These are phyloP conservation scores for Tenodera sinensis DNA, from an alignment of 2,888 invertebrate genomes.

Conservation along the genomic window DNA sequence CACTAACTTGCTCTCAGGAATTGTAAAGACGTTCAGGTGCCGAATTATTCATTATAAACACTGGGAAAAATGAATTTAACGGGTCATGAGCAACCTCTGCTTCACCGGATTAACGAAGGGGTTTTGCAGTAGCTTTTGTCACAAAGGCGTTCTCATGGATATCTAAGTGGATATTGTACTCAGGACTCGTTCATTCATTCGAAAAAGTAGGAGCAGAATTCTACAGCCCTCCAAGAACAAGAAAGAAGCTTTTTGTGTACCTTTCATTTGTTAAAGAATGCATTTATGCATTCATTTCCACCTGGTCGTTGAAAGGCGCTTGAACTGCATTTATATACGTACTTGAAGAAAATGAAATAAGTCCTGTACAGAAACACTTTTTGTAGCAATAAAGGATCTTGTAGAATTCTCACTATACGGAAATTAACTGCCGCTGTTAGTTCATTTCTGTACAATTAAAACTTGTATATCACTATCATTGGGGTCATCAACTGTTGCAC, in stretches of 20 bases:
- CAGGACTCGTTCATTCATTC: neutral
- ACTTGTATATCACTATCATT: no score
- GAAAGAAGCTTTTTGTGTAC: neutral
- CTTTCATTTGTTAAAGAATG: neutral
- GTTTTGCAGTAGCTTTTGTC: neutral
- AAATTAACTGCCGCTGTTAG: no score
- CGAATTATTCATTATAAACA: neutral
- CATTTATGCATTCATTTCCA: neutral
- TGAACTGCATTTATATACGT: no score
- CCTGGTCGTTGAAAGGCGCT: neutral
- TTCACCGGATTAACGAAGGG: neutral
- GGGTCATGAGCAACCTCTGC: neutral
- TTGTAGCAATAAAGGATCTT: no score
- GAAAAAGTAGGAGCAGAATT: neutral
- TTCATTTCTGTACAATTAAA: no score
- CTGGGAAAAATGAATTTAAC: neutral
- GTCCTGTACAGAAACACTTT: no score
- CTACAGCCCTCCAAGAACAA: neutral
- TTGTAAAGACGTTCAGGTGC: neutral
- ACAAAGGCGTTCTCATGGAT: neutral
- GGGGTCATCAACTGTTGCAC: no score
- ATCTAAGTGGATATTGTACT: neutral
- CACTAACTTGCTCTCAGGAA: neutral
- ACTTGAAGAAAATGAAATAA: no score
- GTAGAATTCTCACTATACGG: no score